Evolutionary conservation across 2,888 invertebrate genomes (phyloP).

Genomic region (Apotomis turbidana): DNA sequence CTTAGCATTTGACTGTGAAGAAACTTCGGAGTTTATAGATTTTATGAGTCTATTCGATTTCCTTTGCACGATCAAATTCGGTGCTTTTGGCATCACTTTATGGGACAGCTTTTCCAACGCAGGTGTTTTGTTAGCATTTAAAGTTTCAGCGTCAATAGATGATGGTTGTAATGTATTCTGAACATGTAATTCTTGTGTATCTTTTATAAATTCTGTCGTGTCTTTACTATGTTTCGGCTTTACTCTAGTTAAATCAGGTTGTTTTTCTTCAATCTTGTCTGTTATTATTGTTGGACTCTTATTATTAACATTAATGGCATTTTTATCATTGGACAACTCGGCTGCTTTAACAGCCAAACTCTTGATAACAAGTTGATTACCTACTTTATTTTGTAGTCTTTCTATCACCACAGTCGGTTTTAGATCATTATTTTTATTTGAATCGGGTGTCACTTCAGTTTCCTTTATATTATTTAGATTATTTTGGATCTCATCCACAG

Average conservation of each 20-base stretch:
- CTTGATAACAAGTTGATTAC: conserved; percentile 22
- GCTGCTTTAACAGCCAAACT: background rate
- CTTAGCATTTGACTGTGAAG: background rate
- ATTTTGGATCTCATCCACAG: background rate
- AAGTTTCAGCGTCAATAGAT: no score
- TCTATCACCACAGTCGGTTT: conserved; percentile 19
- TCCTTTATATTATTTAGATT: background rate
- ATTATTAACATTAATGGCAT: conserved; percentile 18
- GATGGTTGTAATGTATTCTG: background rate
- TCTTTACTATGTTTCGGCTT: background rate
- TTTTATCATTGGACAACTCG: background rate
- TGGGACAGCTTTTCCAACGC: background rate
- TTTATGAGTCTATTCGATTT: background rate
- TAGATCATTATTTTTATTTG: background rate
- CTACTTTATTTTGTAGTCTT: conserved; percentile 23
- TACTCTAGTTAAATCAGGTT: background rate
- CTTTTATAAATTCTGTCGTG: background rate
- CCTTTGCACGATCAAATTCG: background rate
- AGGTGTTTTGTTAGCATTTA: background rate
- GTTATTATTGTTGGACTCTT: conserved; percentile 2
- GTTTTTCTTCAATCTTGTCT: background rate
- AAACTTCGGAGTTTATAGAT: background rate
- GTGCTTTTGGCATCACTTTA: background rate
- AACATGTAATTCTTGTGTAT: no score
- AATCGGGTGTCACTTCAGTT: background rate